phyloP scores from a whole-genome alignment of 2,888 invertebrate species.

The Meiosimyza platycephala region DNA sequence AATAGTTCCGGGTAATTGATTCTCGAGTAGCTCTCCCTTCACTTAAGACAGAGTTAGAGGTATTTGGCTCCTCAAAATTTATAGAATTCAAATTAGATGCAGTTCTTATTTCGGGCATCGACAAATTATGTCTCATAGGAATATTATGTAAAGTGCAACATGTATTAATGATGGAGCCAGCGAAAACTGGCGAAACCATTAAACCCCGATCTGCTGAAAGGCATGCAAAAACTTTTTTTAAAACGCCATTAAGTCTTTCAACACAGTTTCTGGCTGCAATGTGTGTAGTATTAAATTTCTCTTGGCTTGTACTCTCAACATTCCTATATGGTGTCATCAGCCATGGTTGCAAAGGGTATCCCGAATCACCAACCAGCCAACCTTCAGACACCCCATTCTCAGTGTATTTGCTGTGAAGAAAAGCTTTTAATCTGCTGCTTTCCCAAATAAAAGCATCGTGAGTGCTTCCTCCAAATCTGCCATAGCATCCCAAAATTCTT shows the following conservation, averaged over 20 bases:
- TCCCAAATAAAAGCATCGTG: slow-evolving; percentile 22
- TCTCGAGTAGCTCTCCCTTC: too few relatives aligned
- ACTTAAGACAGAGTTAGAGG: too few relatives aligned
- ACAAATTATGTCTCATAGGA: too few relatives aligned
- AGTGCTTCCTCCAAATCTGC: slow-evolving; percentile 21
- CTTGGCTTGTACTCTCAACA: background rate
- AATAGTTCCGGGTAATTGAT: too few relatives aligned
- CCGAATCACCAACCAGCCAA: slow-evolving; percentile 25
- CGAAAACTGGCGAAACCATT: background rate
- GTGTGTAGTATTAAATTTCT: slow-evolving; percentile 10
- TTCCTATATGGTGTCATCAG: slow-evolving; percentile 24
- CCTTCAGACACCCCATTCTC: background rate
- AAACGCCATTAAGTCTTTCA: slow-evolving; percentile 7
- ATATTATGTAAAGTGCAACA: too few relatives aligned
- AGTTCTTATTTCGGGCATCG: too few relatives aligned
- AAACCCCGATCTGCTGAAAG: slow-evolving; percentile 21
- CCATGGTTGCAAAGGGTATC: slow-evolving; percentile 26
- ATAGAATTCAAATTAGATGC: too few relatives aligned
- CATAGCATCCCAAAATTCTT: slow-evolving; percentile 17
- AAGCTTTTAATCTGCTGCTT: slow-evolving; percentile 24
- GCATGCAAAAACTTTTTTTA: slow-evolving; percentile 27
- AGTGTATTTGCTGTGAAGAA: slow-evolving; percentile 5
- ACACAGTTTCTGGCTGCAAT: slow-evolving; percentile 21
- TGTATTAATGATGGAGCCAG: too few relatives aligned
- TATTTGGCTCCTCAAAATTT: too few relatives aligned